Percentiles rank a stretch among this genome's conserved stretches.
Evolutionary conservation across 2,888 invertebrate species (phyloP).

Genomic region (Parochlus steinenii): DNA sequence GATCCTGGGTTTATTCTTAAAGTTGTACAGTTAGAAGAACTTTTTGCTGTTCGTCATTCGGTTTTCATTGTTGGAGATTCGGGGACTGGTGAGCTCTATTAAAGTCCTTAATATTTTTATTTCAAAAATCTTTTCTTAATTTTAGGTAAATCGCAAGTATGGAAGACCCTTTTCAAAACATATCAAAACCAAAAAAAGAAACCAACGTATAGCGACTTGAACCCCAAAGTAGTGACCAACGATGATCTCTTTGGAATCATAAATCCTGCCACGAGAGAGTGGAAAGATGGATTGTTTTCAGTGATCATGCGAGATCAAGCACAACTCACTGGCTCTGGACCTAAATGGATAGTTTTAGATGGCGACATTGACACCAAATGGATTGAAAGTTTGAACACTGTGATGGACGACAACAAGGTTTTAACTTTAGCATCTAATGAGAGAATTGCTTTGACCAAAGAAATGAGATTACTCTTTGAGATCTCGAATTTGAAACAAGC

Average conservation of each 20-base stretch:
- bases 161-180: constrained; percentile 76
- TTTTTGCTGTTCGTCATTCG: constrained; percentile 86
- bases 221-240: constrained; percentile 91
- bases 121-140: no score
- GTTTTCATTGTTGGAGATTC: constrained; percentile 76
- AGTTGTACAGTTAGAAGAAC: constrained; percentile 79
- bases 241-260: constrained; percentile 90
- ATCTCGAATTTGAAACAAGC: constrained; percentile 80
- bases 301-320: constrained; percentile 88
- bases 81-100: no score
- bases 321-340: constrained; percentile 66
- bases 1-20: constrained; percentile 79
- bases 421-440: constrained; percentile 88
- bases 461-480: constrained; percentile 87
- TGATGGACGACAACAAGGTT: constrained; percentile 95
- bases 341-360: constrained; percentile 90
- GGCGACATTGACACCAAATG: constrained; percentile 98
- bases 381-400: constrained; percentile 91
- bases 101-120: no score
- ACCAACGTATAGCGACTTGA: constrained; percentile 77
- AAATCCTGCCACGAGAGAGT: constrained; percentile 83
- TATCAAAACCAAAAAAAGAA: constrained; percentile 67
- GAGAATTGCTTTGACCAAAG: constrained; percentile 73
- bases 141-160: constrained; percentile 83
- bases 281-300: constrained; percentile 84